Conservation (phyloP, 37 sponge, comb jelly and placozoan species). For the Cladorhizidae sp. region DNA sequence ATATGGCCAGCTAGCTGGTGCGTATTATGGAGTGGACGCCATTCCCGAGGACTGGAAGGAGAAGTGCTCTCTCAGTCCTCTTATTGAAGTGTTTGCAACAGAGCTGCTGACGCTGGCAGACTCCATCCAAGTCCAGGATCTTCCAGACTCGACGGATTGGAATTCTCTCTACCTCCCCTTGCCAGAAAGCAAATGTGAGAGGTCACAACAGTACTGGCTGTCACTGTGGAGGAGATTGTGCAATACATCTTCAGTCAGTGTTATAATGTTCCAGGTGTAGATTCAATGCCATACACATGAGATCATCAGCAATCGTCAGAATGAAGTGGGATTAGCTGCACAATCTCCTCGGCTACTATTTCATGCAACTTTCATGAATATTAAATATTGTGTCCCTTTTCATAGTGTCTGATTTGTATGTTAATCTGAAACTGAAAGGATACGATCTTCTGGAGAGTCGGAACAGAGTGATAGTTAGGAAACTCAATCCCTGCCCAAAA, state of each 20-base stretch:
- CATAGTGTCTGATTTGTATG: conserved; percentile 46
- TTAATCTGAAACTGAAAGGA: conserved; percentile 47
- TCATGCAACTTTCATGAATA: no score
- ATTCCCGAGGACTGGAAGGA: conserved; percentile 84
- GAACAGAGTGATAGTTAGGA: conserved; percentile 62
- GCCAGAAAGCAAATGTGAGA: not conserved
- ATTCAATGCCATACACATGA: no score
- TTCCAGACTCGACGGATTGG: conserved; percentile 16
- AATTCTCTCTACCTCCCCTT: not conserved
- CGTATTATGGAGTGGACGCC: conserved; percentile 73
- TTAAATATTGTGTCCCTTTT: no score
- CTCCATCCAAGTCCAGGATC: conserved; percentile 10
- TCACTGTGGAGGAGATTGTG: no score
- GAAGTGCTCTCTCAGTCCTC: conserved; percentile 40
- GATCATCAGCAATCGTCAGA: no score
- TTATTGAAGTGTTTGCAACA: conserved; percentile 72
- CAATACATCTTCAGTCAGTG: no score
- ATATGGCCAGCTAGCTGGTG: conserved; percentile 91
- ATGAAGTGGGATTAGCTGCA: no score
- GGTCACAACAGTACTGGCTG: no score
- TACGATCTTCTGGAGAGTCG: conserved; percentile 61
- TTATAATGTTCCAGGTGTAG: no score
- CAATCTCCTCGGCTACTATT: not conserved
- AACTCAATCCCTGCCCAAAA: conserved; percentile 64
- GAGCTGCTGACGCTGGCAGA: conserved; percentile 54